Conservation (phyloP, 2,888 invertebrate species). For the Rhopalosiphum nymphaeae region DNA sequence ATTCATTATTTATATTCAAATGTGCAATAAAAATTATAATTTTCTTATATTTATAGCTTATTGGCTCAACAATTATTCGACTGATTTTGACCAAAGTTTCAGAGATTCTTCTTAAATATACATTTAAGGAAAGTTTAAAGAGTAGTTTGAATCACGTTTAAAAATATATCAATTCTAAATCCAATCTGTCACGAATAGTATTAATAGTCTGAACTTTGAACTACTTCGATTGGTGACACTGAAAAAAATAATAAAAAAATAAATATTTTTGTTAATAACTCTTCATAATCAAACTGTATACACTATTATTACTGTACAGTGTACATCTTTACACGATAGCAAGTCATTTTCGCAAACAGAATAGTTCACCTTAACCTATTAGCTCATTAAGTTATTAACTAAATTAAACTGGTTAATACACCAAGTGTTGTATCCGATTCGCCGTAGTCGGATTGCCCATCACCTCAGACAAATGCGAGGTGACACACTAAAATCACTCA, state of each 20-base stretch:
- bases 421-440: not conserved
- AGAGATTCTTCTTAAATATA: not conserved
- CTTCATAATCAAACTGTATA: too few species aligned
- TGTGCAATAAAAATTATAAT: too few species aligned
- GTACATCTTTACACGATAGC: too few species aligned
- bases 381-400: not conserved
- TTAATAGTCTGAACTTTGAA: too few species aligned
- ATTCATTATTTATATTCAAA: too few species aligned
- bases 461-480: not conserved
- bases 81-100: not conserved
- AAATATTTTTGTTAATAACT: too few species aligned
- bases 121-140: not conserved
- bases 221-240: too few species aligned
- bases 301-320: too few species aligned
- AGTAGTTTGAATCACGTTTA: too few species aligned
- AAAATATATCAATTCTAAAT: too few species aligned
- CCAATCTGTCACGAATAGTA: too few species aligned
- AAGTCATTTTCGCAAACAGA: not conserved
- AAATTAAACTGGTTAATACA: not conserved
- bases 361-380: not conserved
- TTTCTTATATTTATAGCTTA: not conserved
- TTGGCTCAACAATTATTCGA: not conserved
- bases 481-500: not conserved
- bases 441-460: not conserved
- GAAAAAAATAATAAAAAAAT: too few species aligned